phyloP scores from a whole-genome alignment of 1,140 invertebrate genomes.

The Bombus difficillimus region DNA sequence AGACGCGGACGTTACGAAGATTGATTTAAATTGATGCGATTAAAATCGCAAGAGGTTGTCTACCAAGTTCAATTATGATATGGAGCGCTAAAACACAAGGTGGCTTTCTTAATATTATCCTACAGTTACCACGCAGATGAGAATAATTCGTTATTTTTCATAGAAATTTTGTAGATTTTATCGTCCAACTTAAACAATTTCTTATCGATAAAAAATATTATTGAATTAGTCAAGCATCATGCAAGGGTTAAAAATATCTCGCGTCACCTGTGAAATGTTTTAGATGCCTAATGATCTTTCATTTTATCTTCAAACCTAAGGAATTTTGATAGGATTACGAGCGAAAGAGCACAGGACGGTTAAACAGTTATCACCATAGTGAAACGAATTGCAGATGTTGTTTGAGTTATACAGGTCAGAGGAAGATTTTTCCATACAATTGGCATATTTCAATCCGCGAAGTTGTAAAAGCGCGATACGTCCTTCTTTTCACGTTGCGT shows the following conservation, averaged over 20 bases:
- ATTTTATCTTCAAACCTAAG: background rate
- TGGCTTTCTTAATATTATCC: background rate
- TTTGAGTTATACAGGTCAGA: background rate
- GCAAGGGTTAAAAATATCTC: too few relatives aligned
- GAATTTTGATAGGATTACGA: too few relatives aligned
- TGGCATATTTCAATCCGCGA: background rate
- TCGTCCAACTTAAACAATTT: background rate
- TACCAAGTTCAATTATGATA: background rate
- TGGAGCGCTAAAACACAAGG: background rate
- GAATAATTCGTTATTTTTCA: background rate
- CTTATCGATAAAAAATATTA: background rate
- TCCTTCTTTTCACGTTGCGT: background rate
- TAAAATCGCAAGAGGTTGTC: background rate
- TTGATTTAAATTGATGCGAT: background rate
- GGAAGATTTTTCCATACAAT: background rate
- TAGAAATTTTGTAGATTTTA: background rate
- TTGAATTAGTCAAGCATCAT: too few relatives aligned
- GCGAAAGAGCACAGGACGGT: background rate
- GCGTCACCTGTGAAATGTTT: too few relatives aligned
- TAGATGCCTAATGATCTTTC: background rate
- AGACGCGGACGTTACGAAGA: background rate
- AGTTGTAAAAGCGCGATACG: background rate
- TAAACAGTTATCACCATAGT: background rate
- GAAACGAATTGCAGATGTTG: background rate
- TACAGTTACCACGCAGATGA: background rate